Conservation (phyloP, 2,113 vertebrate genomes). For the Perognathus longimembris region DNA sequence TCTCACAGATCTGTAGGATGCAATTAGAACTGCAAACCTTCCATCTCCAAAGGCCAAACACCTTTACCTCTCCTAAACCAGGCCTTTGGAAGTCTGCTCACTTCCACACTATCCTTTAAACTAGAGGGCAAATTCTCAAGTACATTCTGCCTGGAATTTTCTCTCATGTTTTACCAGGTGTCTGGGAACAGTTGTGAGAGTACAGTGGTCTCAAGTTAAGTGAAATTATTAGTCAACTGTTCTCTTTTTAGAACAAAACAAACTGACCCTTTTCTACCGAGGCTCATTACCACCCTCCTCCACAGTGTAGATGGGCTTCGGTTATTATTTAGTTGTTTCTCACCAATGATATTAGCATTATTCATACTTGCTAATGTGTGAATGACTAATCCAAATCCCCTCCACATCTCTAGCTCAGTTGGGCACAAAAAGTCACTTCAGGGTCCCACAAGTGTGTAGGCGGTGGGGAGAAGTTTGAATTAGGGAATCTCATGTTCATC, state of each 20-base stretch:
- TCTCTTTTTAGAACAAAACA: slow-evolving; percentile 54
- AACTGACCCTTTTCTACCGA: neutral
- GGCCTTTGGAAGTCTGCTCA: neutral
- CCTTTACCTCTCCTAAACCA: neutral
- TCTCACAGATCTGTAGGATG: neutral
- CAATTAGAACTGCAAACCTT: neutral
- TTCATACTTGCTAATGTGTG: neutral
- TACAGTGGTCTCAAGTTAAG: neutral
- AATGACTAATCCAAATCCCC: slow-evolving; percentile 20
- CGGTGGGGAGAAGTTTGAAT: neutral
- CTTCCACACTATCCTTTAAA: neutral
- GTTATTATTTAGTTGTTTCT: slow-evolving; percentile 28
- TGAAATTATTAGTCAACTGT: neutral
- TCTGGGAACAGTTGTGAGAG: neutral
- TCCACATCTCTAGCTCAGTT: neutral
- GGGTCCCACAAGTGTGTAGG: neutral
- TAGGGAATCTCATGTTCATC: neutral
- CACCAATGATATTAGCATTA: neutral
- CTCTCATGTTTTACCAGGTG: neutral
- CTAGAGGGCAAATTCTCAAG: neutral
- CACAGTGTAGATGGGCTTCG: neutral
- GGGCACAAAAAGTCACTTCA: slow-evolving; percentile 7
- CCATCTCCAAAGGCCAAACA: neutral
- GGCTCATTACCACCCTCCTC: neutral
- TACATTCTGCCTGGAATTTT: neutral